A percentile compares a stretch with the other conserved stretches of the same genome.
Conservation (phyloP, 2,113 vertebrate genomes). For the Pungitius pungitius region DNA sequence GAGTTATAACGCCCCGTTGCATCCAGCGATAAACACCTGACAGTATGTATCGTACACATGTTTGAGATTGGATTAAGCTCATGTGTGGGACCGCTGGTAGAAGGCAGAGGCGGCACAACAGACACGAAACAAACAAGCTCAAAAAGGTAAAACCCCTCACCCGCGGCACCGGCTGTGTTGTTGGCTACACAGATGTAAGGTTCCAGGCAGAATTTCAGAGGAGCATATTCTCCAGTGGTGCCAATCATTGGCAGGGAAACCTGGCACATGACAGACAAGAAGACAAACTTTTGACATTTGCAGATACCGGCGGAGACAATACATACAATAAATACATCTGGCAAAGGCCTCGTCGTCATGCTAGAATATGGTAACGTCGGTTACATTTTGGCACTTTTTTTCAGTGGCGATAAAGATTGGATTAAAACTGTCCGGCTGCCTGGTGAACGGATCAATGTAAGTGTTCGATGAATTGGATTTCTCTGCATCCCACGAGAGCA, state of each 20-base stretch:
- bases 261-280: slow-evolving; percentile 69
- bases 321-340: not conserved
- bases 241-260: slow-evolving; percentile 81
- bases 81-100: slow-evolving; percentile 2
- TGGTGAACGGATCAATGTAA: no score
- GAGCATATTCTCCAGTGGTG: slow-evolving; percentile 79
- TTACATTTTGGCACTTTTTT: not conserved
- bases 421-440: no score
- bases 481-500: no score
- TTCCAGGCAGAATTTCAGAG: slow-evolving; percentile 83
- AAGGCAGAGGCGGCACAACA: not conserved
- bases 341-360: not conserved
- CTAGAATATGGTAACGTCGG: not conserved
- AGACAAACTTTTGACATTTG: slow-evolving; percentile 10
- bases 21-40: slow-evolving; percentile 3
- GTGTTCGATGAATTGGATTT: no score
- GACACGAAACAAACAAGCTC: slow-evolving; percentile 10
- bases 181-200: slow-evolving; percentile 61
- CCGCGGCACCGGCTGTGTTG: slow-evolving; percentile 45
- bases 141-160: slow-evolving; percentile 32
- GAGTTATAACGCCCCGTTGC: not conserved
- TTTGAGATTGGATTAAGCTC: not conserved
- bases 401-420: no score
- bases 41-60: not conserved
- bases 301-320: slow-evolving; percentile 11